phyloP scores from a whole-genome alignment of 2,888 invertebrate species.

The Ophonus ardosiacus region DNA sequence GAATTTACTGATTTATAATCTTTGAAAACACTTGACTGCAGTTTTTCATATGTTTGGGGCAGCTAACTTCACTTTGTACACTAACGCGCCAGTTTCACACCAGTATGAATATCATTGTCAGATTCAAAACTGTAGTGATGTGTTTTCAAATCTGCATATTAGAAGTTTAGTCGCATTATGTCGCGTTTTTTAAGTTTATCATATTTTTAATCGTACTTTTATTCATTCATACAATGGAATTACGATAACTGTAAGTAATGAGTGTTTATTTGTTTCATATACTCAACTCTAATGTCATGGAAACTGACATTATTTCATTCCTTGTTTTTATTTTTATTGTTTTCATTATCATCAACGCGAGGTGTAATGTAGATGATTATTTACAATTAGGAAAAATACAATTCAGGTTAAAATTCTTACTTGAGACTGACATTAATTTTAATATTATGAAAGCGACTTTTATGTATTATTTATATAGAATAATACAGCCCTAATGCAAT shows the following conservation, averaged over 20 bases:
- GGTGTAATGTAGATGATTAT: constrained; percentile 30
- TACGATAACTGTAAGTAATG: constrained; percentile 45
- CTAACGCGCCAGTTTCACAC: not conserved
- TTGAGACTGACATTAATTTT: constrained; percentile 63
- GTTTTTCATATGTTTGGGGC: not conserved
- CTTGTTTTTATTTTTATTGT: constrained; percentile 55
- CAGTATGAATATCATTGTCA: not conserved
- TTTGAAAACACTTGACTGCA: constrained; percentile 39
- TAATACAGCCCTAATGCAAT: constrained; percentile 61
- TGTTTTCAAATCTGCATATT: constrained; percentile 28
- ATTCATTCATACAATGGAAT: constrained; percentile 47
- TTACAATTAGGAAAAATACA: constrained; percentile 51
- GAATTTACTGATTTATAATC: too few species aligned
- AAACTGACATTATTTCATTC: constrained; percentile 42
- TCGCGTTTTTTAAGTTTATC: constrained; percentile 41
- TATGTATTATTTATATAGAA: constrained; percentile 56
- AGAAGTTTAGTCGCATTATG: constrained; percentile 29
- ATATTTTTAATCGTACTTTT: constrained; percentile 50
- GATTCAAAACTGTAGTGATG: constrained; percentile 12
- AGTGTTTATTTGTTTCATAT: constrained; percentile 41
- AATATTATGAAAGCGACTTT: constrained; percentile 55
- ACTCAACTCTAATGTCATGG: constrained; percentile 32
- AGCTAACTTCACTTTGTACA: constrained; percentile 9
- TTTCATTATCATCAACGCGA: constrained; percentile 36
- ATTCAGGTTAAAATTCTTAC: constrained; percentile 62